Evolutionary conservation across 2,797 vertebrate genomes (phyloP).

Genomic region (Columba guinea): DNA sequence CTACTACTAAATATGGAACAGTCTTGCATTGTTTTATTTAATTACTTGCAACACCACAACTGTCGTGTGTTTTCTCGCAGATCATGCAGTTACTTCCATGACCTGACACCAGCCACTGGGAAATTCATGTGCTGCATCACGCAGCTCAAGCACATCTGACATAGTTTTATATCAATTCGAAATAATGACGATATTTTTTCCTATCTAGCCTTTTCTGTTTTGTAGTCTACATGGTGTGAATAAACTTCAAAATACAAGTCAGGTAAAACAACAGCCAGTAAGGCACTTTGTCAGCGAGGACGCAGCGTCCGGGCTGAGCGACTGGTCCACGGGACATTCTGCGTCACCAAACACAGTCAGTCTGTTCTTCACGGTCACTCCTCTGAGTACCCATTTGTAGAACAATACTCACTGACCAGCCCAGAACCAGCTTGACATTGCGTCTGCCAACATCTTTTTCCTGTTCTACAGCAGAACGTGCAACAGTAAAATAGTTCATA

Average conservation of each 20-base stretch:
- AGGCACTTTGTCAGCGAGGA: slow-evolving; percentile 78
- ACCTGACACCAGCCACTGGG: neutral
- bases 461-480: neutral
- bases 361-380: neutral
- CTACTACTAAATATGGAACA: slow-evolving; percentile 30
- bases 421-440: neutral
- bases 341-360: neutral
- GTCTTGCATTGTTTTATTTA: slow-evolving; percentile 11
- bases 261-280: slow-evolving; percentile 72
- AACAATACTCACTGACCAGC: slow-evolving; percentile 1
- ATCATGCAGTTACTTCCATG: neutral
- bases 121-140: neutral
- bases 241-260: slow-evolving; percentile 53
- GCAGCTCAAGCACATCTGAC: neutral
- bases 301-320: slow-evolving; percentile 47
- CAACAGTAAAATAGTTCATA: slow-evolving; percentile 1
- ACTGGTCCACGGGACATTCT: slow-evolving; percentile 2
- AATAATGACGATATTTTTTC: slow-evolving; percentile 1
- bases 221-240: slow-evolving; percentile 17
- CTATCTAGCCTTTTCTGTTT: slow-evolving; percentile 4
- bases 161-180: neutral
- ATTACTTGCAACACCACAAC: slow-evolving; percentile 6
- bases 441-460: neutral
- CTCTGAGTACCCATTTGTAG: neutral
- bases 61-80: neutral